A percentile compares a stretch with the other conserved stretches of the same genome.
These are phyloP conservation scores for Syrphus vitripennis DNA, from an alignment of 2,888 invertebrate genomes.

Conservation along the genomic window DNA sequence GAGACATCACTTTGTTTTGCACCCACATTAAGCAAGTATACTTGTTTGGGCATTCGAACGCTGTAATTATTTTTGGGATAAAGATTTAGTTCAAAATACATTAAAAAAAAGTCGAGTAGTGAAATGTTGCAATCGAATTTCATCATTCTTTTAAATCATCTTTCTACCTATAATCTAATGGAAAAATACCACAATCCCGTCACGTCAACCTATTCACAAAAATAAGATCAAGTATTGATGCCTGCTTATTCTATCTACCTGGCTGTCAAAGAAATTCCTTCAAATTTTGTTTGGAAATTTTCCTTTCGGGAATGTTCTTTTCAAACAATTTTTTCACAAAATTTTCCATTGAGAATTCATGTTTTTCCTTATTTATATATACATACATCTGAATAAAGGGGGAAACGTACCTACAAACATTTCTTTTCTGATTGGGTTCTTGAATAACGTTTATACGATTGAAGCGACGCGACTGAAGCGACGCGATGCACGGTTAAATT, in stretches of 20 bases:
- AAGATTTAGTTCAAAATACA: neutral
- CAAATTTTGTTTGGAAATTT: neutral
- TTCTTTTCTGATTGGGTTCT: neutral
- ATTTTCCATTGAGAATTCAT: constrained; percentile 32
- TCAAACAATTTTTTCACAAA: neutral
- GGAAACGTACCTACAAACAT: neutral
- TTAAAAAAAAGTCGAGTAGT: neutral
- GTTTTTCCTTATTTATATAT: neutral
- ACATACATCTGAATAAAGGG: neutral
- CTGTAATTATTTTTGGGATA: neutral
- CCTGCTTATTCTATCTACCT: neutral
- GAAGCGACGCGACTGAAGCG: no score
- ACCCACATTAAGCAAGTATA: no score
- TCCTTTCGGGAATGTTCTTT: neutral
- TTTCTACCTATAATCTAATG: neutral
- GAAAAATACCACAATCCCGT: constrained; percentile 2
- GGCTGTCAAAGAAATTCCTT: neutral
- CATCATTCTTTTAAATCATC: neutral
- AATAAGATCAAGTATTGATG: neutral
- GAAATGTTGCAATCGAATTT: neutral
- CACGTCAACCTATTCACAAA: neutral
- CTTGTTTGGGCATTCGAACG: no score
- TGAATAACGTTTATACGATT: neutral
- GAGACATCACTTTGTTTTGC: no score
- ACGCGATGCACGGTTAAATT: neutral